Evolutionary conservation across 2,113 vertebrate species (phyloP).

Genomic region (Brevimyrus niger): DNA sequence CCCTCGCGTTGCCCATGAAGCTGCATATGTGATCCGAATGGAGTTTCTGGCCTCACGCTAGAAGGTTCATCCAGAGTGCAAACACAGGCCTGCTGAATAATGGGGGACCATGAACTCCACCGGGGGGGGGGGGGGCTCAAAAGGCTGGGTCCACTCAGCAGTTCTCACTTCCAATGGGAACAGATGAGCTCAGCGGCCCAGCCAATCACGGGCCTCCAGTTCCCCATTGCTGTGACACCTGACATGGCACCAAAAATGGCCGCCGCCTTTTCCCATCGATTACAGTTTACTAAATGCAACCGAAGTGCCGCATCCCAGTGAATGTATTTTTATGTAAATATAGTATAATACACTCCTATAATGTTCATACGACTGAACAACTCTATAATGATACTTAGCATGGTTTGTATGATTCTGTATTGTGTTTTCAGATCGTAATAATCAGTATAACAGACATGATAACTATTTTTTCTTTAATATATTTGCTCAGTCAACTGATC

Average conservation of each 20-base stretch:
- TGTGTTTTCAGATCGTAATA: background rate
- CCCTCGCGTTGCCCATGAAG: conserved; percentile 51
- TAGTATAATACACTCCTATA: background rate
- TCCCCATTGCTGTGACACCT: background rate
- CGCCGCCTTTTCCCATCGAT: background rate
- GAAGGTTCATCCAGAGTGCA: conserved; percentile 60
- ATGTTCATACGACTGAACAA: background rate
- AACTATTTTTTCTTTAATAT: background rate
- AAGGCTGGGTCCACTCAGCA: conserved; percentile 65
- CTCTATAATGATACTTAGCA: background rate
- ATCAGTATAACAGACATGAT: background rate
- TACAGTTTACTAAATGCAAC: background rate
- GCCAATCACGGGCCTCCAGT: conserved; percentile 42
- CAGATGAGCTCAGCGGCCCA: conserved; percentile 25
- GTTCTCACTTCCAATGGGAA: conserved; percentile 50
- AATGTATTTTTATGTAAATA: background rate
- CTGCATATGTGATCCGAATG: conserved; percentile 56
- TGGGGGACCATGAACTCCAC: conserved; percentile 46
- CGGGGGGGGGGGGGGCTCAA: conserved; percentile 21
- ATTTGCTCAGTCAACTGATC: background rate
- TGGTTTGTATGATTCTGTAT: background rate
- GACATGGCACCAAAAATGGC: background rate
- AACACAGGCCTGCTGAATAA: conserved; percentile 58
- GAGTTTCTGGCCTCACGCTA: conserved; percentile 46
- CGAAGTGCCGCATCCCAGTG: background rate